Percentiles rank a stretch among this genome's conserved stretches.
phyloP scores from a whole-genome alignment of 2,888 invertebrate genomes.

The Nemurella pictetii region DNA sequence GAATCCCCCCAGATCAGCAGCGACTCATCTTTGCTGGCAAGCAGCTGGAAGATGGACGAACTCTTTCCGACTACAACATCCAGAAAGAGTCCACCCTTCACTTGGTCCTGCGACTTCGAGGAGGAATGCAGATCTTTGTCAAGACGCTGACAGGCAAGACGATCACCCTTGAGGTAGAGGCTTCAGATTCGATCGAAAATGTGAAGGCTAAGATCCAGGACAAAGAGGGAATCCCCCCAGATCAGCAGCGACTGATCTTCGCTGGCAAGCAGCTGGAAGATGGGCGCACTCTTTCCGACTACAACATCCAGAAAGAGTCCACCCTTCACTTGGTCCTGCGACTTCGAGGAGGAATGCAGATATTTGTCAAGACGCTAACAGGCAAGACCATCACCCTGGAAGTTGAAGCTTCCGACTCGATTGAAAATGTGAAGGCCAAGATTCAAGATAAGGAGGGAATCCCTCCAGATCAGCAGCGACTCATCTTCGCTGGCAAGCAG shows the following conservation, averaged over 20 bases:
- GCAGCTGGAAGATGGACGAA: constrained; percentile 56
- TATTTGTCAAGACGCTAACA: constrained; percentile 59
- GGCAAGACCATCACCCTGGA: constrained; percentile 61
- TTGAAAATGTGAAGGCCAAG: constrained; percentile 63
- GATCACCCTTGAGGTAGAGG: constrained; percentile 60
- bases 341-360: constrained; percentile 66
- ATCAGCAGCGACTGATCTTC: constrained; percentile 59
- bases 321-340: constrained; percentile 61
- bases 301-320: constrained; percentile 52
- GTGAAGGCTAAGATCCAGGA: constrained; percentile 56
- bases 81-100: constrained; percentile 63
- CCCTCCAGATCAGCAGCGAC: constrained; percentile 62
- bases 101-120: constrained; percentile 60
- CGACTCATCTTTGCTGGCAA: constrained; percentile 52
- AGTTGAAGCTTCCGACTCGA: constrained; percentile 63
- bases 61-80: constrained; percentile 61
- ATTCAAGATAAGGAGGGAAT: constrained; percentile 64
- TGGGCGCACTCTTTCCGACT: constrained; percentile 54
- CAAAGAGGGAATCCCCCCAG: constrained; percentile 53
- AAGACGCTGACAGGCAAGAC: constrained; percentile 63
- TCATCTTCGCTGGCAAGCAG: constrained; percentile 65
- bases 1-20: constrained; percentile 58
- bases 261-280: constrained; percentile 63
- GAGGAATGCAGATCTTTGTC: constrained; percentile 68
- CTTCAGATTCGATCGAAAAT: constrained; percentile 59